phyloP scores from a whole-genome alignment of 2,113 vertebrate species.

The Pitta sordida region DNA sequence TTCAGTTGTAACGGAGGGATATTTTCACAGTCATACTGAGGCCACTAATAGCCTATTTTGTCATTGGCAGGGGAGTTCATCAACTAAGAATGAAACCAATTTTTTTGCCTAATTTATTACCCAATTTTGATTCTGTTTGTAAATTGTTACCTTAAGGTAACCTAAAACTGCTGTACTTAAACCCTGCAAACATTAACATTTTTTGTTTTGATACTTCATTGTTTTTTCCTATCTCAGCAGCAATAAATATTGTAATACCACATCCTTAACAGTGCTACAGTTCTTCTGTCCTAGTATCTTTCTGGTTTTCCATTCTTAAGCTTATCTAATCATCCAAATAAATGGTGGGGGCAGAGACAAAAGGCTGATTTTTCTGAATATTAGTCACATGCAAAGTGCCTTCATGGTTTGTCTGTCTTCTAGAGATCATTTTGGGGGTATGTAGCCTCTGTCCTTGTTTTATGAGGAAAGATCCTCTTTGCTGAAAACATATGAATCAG shows the following conservation, averaged over 20 bases:
- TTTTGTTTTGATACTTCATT: background rate
- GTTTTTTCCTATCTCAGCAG: slow-evolving; percentile 26
- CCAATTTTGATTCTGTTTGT: slow-evolving; percentile 66
- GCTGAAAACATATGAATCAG: background rate
- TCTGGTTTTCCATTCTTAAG: slow-evolving; percentile 63
- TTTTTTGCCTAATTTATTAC: slow-evolving; percentile 55
- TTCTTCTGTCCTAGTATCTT: slow-evolving; percentile 7
- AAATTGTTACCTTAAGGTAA: slow-evolving; percentile 62
- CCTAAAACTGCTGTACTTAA: slow-evolving; percentile 36
- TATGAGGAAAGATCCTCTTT: background rate
- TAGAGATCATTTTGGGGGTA: background rate
- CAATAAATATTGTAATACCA: slow-evolving; percentile 35
- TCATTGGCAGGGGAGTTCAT: slow-evolving; percentile 63
- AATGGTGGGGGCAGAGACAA: background rate
- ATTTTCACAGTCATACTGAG: slow-evolving; percentile 69
- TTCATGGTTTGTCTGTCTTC: background rate
- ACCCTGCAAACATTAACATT: background rate
- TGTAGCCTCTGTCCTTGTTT: background rate
- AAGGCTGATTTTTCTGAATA: slow-evolving; percentile 26
- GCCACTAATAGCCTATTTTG: slow-evolving; percentile 68
- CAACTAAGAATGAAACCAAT: slow-evolving; percentile 50
- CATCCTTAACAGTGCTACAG: background rate
- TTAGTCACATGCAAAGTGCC: background rate
- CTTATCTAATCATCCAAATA: slow-evolving; percentile 53
- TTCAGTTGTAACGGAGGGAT: slow-evolving; percentile 72